A percentile compares a stretch with the other conserved stretches of the same genome.
These are phyloP conservation scores for Polietes domitor DNA, from an alignment of 2,888 invertebrate species.

Conservation along the genomic window DNA sequence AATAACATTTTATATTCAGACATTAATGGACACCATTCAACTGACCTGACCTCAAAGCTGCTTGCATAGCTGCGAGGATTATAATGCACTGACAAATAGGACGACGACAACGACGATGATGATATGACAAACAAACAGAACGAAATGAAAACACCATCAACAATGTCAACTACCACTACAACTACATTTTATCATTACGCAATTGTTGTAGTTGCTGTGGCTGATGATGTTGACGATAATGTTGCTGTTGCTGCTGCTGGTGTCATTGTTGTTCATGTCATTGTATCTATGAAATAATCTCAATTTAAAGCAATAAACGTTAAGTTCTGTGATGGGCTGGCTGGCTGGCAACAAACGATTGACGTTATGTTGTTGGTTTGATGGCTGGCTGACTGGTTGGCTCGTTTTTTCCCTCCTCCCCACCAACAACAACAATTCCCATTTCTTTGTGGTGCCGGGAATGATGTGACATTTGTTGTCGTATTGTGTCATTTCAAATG, in stretches of 20 bases:
- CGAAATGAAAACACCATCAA: background rate
- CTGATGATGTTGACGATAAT: background rate
- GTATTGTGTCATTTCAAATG: conserved; percentile 11
- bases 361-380: background rate
- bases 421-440: conserved; percentile 1
- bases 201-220: conserved; percentile 1
- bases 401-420: background rate
- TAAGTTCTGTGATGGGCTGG: conserved; percentile 11
- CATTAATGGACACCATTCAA: background rate
- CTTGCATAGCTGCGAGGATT: too few species aligned
- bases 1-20: background rate
- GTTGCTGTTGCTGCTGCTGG: background rate
- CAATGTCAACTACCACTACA: conserved; percentile 1
- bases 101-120: too few species aligned
- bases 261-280: background rate
- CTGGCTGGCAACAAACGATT: background rate
- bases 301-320: conserved; percentile 61
- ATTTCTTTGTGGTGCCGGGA: background rate
- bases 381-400: background rate
- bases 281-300: conserved; percentile 18
- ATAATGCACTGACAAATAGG: background rate
- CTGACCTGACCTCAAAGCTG: background rate
- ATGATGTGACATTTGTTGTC: conserved; percentile 14
- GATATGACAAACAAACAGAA: background rate
- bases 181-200: conserved; percentile 27